Conservation (phyloP, 1,140 invertebrate genomes). For the Hirudo medicinalis region DNA sequence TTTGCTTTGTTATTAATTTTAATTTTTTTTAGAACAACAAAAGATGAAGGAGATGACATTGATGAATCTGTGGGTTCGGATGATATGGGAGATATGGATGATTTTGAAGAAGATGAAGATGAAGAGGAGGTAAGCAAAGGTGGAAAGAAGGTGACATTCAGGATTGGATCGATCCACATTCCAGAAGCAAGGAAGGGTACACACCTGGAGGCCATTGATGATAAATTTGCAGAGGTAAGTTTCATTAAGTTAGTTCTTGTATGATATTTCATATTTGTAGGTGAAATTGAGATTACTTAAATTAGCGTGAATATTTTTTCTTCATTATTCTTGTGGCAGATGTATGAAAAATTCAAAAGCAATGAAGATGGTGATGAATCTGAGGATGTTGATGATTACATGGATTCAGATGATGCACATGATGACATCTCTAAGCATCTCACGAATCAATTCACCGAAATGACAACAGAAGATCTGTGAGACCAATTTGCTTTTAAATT, state of each 20-base stretch:
- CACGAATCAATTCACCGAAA: background rate
- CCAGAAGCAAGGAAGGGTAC: too few species aligned
- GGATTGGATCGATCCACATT: too few species aligned
- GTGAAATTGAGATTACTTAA: too few species aligned
- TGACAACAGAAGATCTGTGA: background rate
- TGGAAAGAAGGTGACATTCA: too few species aligned
- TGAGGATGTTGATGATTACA: background rate
- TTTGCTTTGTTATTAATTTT: background rate
- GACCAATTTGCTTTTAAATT: too few species aligned
- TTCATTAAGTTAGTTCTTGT: too few species aligned
- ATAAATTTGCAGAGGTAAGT: too few species aligned
- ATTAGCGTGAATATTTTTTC: too few species aligned
- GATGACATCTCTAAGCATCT: background rate
- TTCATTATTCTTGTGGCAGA: too few species aligned
- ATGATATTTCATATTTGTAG: too few species aligned
- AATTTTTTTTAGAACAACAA: background rate
- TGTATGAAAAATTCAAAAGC: background rate
- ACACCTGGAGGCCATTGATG: too few species aligned
- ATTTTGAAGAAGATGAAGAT: slow-evolving; percentile 6
- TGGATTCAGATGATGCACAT: background rate
- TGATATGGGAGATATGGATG: background rate
- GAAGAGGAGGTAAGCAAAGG: background rate
- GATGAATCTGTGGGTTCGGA: too few species aligned
- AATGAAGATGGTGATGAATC: background rate
- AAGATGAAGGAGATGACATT: background rate